Base-by-base conservation (phyloP, 2,888 invertebrate genomes). In the Sussaba pulchella region DNA sequence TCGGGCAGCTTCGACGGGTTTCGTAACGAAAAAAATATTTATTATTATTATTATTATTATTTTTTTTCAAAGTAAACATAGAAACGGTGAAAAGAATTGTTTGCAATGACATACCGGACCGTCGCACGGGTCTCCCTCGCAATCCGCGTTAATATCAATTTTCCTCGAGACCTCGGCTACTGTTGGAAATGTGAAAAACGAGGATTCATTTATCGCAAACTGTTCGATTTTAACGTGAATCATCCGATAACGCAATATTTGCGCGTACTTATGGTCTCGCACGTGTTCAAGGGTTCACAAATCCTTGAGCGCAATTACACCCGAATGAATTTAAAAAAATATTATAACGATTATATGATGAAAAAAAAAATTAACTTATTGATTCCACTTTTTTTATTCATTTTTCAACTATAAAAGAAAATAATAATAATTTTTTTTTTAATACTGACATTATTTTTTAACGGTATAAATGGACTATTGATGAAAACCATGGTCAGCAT, bases 111-210 rank as follows among this genome's bases (percentile, higher is more conserved):
- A 84, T 86, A 89, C 88, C 81, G 83, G 81, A 79, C 85, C 85
- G 70, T 82, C 86, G 70, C 83, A 83, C 19, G 83, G 82, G 69
- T 87, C 88, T 74, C 71, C 85, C 66, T 88, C 88, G 43, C 82
- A 85, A 83, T 89, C 85, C 39, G 79, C 82, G 81, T 85, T 86
- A 81, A 86, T 87, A 81, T 76, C 86, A 67, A 83, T 87, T 61
- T 84, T 85, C 75, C 79, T 85, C 52, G 81, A 83, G 79, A 82
- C 69, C 52, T 85, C 86, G 63, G 86, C 81, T 84, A 85, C 89
- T 89, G 85, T 84, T 83, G 86, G 82, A 74, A 88, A 88, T 86
- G 82, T 81, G 82, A 84, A 88, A 88, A 85, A 88, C 78, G 70
- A 85, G 83, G 72, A 84, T 88, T 61, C 78, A 63, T 59, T 50